phyloP scores from a whole-genome alignment of 2,113 vertebrate species.

The Mesitornis unicolor region DNA sequence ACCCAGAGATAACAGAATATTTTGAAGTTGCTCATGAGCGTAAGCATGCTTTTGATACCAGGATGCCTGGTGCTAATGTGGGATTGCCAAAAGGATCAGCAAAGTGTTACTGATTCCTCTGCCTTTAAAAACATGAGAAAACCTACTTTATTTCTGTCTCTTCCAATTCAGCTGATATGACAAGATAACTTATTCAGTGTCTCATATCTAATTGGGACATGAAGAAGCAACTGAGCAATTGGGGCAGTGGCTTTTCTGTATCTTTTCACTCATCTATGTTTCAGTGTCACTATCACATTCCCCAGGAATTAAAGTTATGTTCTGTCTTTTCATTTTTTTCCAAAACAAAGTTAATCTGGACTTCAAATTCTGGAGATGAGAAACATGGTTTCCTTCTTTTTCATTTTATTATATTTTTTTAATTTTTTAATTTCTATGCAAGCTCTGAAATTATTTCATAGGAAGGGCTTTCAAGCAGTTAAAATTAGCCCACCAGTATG shows the following conservation, averaged over 20 bases:
- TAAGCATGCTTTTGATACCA: neutral
- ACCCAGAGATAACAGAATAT: neutral
- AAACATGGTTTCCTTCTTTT: neutral
- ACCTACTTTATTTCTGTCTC: neutral
- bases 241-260: neutral
- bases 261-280: neutral
- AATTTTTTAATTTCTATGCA: neutral
- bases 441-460: neutral
- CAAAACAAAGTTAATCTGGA: neutral
- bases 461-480: neutral
- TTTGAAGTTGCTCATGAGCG: neutral
- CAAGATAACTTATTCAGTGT: neutral
- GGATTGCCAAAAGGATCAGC: neutral
- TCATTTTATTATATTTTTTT: neutral
- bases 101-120: neutral
- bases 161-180: neutral
- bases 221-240: neutral
- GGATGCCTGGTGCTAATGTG: neutral
- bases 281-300: neutral
- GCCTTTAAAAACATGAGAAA: neutral
- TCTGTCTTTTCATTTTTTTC: neutral
- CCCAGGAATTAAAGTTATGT: neutral
- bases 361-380: neutral
- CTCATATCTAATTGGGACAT: neutral
- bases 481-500: neutral